Conservation (phyloP, 2,797 vertebrate genomes). For the Chromis chromis region DNA sequence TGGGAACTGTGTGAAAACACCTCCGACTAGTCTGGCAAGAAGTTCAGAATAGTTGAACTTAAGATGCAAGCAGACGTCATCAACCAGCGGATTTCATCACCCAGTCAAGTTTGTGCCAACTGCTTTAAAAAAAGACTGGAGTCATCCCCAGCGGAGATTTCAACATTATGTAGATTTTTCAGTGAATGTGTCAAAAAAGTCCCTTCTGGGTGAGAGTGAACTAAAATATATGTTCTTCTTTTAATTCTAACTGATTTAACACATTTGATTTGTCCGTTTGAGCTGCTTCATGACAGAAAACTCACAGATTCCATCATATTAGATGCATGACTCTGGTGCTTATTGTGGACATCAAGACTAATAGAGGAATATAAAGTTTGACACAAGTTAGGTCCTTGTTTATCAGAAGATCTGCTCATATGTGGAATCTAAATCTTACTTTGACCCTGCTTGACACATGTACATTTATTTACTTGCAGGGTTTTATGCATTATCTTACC, state of each 20-base stretch:
- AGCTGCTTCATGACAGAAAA: too few species aligned
- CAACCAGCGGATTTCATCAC: not conserved
- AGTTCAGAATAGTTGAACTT: not conserved
- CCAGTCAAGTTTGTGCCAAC: not conserved
- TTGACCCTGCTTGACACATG: too few species aligned
- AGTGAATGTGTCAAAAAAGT: not conserved
- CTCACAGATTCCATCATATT: not conserved
- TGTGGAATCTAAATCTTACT: too few species aligned
- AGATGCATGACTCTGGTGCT: too few species aligned
- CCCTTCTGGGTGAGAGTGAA: not conserved
- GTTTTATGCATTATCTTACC: too few species aligned
- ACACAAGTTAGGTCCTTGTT: too few species aligned
- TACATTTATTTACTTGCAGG: too few species aligned
- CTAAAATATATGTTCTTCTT: not conserved
- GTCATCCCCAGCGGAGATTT: not conserved
- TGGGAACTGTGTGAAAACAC: not conserved
- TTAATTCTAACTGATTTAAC: not conserved
- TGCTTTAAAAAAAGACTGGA: not conserved
- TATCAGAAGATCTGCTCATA: too few species aligned
- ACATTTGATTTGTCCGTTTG: too few species aligned
- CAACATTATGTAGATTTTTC: slow-evolving; percentile 19
- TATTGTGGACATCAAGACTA: too few species aligned
- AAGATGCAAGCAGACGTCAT: not conserved
- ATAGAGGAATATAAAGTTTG: too few species aligned
- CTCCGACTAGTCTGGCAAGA: not conserved